Percentiles rank a stretch among this genome's conserved stretches.
phyloP scores from a whole-genome alignment of 2,888 invertebrate genomes.

The Hypena proboscidalis region DNA sequence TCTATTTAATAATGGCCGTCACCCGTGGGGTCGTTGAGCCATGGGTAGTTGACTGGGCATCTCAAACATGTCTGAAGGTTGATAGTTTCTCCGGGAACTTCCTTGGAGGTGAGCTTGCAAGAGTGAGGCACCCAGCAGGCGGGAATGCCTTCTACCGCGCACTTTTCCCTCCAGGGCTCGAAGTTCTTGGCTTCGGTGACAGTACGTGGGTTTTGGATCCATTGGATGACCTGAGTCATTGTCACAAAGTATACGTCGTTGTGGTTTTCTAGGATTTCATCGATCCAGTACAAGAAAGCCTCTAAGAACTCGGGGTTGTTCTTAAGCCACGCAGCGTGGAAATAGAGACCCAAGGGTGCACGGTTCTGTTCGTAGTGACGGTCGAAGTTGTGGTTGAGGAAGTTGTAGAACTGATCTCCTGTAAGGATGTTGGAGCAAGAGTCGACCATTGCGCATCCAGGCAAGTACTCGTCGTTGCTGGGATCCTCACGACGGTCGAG shows the following conservation, averaged over 20 bases:
- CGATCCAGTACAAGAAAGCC: conserved; percentile 97
- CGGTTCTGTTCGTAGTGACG: conserved; percentile 96
- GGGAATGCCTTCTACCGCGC: conserved; percentile 92
- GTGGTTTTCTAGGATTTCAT: conserved; percentile 93
- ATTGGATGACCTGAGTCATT: conserved; percentile 98
- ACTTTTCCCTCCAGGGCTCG: conserved; percentile 98
- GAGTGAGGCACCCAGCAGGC: conserved; percentile 96
- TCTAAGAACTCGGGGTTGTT: conserved; percentile 97
- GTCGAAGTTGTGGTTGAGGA: conserved; percentile 97
- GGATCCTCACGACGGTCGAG: conserved; percentile 96
- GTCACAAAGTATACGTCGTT: conserved; percentile 97
- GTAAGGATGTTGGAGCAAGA: conserved; percentile 96
- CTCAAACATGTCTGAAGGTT: conserved; percentile 96
- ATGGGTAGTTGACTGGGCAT: conserved; percentile 97
- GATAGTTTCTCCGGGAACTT: conserved; percentile 97
- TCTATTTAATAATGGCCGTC: conserved; percentile 92
- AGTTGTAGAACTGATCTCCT: conserved; percentile 97
- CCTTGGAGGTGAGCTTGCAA: conserved; percentile 96
- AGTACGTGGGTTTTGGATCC: conserved; percentile 97
- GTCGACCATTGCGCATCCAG: conserved; percentile 97
- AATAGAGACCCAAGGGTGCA: conserved; percentile 95
- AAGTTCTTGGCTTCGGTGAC: conserved; percentile 94
- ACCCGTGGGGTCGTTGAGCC: conserved; percentile 96
- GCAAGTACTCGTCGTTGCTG: conserved; percentile 93
- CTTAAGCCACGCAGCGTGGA: conserved; percentile 97